Evolutionary conservation across 2,113 vertebrate genomes (phyloP).

Genomic region (Semnopithecus entellus): DNA sequence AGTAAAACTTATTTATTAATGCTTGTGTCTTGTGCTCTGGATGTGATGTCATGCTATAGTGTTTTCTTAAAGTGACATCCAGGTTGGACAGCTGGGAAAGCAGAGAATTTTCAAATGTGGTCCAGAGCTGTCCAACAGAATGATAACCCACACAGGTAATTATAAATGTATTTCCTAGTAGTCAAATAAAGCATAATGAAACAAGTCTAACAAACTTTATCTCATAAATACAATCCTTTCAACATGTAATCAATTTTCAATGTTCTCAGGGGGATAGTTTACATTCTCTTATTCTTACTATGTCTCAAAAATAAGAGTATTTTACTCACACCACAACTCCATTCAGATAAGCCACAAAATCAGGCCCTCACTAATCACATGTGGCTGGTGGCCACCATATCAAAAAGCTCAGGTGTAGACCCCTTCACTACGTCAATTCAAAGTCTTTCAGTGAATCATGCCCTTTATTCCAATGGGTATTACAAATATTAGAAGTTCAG

Average conservation of each 20-base stretch:
- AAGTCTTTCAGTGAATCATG: accelerated
- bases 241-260: too few species aligned
- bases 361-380: not conserved
- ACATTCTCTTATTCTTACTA: accelerated
- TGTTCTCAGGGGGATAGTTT: not conserved
- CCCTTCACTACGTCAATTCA: not conserved
- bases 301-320: not conserved
- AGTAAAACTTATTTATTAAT: not conserved
- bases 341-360: not conserved
- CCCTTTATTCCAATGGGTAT: not conserved
- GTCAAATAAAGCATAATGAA: not conserved
- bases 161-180: not conserved
- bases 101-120: not conserved
- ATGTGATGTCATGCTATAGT: too few species aligned
- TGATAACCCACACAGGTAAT: not conserved
- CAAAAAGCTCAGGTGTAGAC: too few species aligned
- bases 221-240: not conserved
- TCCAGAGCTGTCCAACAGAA: too few species aligned
- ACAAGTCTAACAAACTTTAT: not conserved
- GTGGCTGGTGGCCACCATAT: too few species aligned
- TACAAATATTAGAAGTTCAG: too few species aligned
- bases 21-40: not conserved
- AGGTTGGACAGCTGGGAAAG: not conserved
- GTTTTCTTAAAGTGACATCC: too few species aligned
- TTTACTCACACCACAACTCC: not conserved